Percentiles rank a stretch among this genome's conserved stretches.
These are phyloP conservation scores for Anoncus sp. DNA, from an alignment of 2,888 invertebrate species.

Conservation along the genomic window DNA sequence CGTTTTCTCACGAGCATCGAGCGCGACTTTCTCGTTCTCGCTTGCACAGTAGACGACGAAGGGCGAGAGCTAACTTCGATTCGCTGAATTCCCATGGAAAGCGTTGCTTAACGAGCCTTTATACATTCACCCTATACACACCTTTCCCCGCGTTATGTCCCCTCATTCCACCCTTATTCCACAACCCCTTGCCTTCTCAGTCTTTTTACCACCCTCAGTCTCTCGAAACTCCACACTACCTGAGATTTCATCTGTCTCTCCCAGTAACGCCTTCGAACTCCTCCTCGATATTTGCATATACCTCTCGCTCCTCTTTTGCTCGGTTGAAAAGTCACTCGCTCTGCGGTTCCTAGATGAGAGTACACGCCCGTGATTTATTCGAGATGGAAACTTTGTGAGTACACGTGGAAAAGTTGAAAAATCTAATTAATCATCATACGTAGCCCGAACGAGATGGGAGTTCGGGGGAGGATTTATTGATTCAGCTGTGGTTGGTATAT, in stretches of 20 bases:
- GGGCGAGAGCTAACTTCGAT: conserved; percentile 65
- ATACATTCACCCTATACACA: conserved; percentile 53
- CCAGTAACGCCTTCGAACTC: conserved; percentile 49
- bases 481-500: conserved; percentile 18
- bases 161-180: conserved; percentile 44
- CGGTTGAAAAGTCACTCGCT: conserved; percentile 54
- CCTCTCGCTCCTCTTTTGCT: conserved; percentile 29
- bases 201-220: conserved; percentile 26
- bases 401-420: conserved; percentile 52
- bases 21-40: conserved; percentile 43
- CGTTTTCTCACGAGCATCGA: conserved; percentile 14
- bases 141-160: conserved; percentile 52
- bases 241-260: conserved; percentile 55
- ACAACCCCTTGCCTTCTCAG: conserved; percentile 38
- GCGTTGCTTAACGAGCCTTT: conserved; percentile 75
- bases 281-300: conserved; percentile 63
- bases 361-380: conserved; percentile 54
- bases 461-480: conserved; percentile 45
- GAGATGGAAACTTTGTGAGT: conserved; percentile 44
- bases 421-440: conserved; percentile 59
- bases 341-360: conserved; percentile 15
- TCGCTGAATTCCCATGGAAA: conserved; percentile 68
- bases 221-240: conserved; percentile 38
- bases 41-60: conserved; percentile 27
- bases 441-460: conserved; percentile 18